Conservation (phyloP, 2,113 vertebrate genomes). For the Anser brachyrhynchus region DNA sequence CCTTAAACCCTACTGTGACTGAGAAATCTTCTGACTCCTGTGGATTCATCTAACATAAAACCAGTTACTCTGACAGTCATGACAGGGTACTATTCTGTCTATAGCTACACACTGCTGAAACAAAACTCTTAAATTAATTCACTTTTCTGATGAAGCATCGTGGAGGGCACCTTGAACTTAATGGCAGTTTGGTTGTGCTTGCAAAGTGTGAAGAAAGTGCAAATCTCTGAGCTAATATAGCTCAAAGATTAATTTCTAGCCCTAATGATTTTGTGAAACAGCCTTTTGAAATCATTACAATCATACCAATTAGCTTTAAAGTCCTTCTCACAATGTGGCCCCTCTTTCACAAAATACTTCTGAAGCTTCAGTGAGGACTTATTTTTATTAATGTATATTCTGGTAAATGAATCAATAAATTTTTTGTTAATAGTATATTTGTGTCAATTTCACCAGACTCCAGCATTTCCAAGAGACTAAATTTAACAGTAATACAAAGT, state of each 20-base stretch:
- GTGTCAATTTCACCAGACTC: slow-evolving; percentile 40
- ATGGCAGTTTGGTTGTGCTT: slow-evolving; percentile 65
- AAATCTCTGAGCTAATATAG: slow-evolving; percentile 68
- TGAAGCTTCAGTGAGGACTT: background rate
- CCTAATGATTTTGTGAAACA: slow-evolving; percentile 66
- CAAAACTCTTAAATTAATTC: slow-evolving; percentile 34
- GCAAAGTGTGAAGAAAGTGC: slow-evolving; percentile 68
- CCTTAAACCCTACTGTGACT: background rate
- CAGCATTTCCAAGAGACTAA: slow-evolving; percentile 37
- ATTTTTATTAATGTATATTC: slow-evolving; percentile 55
- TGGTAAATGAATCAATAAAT: slow-evolving; percentile 48
- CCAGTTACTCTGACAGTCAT: background rate
- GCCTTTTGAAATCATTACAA: slow-evolving; percentile 64
- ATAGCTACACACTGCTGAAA: background rate
- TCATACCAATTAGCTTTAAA: slow-evolving; percentile 66
- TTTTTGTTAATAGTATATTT: slow-evolving; percentile 36
- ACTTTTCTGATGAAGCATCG: slow-evolving; percentile 43
- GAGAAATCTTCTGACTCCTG: background rate
- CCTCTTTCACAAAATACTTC: slow-evolving; percentile 24
- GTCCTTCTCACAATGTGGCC: slow-evolving; percentile 19
- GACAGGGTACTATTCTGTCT: background rate
- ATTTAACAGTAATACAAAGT: slow-evolving; percentile 26
- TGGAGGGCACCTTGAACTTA: slow-evolving; percentile 71
- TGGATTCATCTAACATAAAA: background rate
- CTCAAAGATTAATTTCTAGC: slow-evolving; percentile 70